A percentile compares a stretch with the other conserved stretches of the same genome.
Conservation (phyloP, 2,888 invertebrate genomes). For the Lydus trimaculatus region DNA sequence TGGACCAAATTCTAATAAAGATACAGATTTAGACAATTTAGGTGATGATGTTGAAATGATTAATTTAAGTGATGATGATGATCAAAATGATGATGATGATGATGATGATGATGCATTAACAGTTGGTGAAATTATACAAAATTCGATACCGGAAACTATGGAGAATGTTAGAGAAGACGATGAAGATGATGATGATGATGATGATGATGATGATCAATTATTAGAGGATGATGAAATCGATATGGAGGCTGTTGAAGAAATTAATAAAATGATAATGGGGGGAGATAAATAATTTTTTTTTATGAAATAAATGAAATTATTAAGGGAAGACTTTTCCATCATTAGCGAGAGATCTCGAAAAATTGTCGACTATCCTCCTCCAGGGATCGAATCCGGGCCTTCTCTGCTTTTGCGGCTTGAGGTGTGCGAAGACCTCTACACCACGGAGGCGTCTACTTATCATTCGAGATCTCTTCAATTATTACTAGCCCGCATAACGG, state of each 20-base stretch:
- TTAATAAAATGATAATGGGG: conserved; percentile 47
- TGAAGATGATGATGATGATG: conserved; percentile 38
- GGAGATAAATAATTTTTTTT: too few relatives aligned
- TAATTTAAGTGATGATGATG: conserved; percentile 39
- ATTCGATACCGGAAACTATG: conserved; percentile 40
- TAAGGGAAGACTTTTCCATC: too few relatives aligned
- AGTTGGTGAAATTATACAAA: conserved; percentile 37
- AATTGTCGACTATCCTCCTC: too few relatives aligned
- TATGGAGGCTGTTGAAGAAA: conserved; percentile 51
- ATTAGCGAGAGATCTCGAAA: too few relatives aligned
- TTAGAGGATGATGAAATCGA: conserved; percentile 45
- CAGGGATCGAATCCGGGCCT: too few relatives aligned
- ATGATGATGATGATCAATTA: conserved; percentile 25
- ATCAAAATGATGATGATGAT: conserved; percentile 25
- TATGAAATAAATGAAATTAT: too few relatives aligned
- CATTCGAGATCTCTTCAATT: too few relatives aligned
- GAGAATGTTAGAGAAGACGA: conserved; percentile 26
- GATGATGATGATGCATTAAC: conserved; percentile 38
- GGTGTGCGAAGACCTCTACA: too few relatives aligned
- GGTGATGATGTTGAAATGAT: conserved; percentile 33
- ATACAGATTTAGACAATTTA: neutral
- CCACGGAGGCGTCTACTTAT: too few relatives aligned
- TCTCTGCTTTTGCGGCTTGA: too few relatives aligned
- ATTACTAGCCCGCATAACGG: too few relatives aligned
- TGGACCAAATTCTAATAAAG: neutral